Base-by-base conservation (phyloP, 2,113 vertebrate genomes). In the Puntigrus tetrazona region DNA sequence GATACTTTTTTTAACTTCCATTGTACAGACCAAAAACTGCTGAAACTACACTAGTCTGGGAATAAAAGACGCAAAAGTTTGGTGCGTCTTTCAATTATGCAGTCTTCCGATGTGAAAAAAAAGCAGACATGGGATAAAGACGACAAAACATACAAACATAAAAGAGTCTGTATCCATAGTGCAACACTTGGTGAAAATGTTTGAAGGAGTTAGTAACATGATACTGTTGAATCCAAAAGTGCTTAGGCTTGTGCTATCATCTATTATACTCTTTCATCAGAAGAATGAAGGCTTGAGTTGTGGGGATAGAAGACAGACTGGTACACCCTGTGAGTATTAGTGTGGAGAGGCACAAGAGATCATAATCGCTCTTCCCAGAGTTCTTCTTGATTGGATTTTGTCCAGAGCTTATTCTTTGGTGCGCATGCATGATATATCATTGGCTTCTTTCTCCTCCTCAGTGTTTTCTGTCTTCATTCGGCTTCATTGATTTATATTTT, bases 401-500 rank as follows among this genome's bases (percentile, higher is more conserved):
- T 87, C 59, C 45, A 83, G 43, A 43, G 25, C 43, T 65, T 50
- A 83, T 78, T 79, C 31, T 80, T 80, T 22, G 59, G 73, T 29
- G 80, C 11, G 76, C 43, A 76, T 87, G 29, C 76, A 55, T 67
- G 79, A 87, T 82, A 20, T 29, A 87, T 87, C 87, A 85, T 34
- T 27, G 45, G 6, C 65, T 85, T 82, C 85, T 83, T 79, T 59
- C 79, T 78, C 65, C 6, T 55, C 63, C 67, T 89, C 89, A 88
- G 86, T 85, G 85, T 85, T 76, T 73, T 77, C 82, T 88, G 75
- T 83, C 82, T 85, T 86, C 85, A 88, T 86, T 87, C 69, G 69
- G 34, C 79, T 88, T 87, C 86, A 89, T 72, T 77, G 88, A 90
- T 91, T 90, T 77, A 91, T 90, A 86, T 84, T 91, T 90, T n/a